Percentiles rank a stretch among this genome's conserved stretches.
Evolutionary conservation across 2,113 vertebrate species (phyloP).

Genomic region (Fulica atra): DNA sequence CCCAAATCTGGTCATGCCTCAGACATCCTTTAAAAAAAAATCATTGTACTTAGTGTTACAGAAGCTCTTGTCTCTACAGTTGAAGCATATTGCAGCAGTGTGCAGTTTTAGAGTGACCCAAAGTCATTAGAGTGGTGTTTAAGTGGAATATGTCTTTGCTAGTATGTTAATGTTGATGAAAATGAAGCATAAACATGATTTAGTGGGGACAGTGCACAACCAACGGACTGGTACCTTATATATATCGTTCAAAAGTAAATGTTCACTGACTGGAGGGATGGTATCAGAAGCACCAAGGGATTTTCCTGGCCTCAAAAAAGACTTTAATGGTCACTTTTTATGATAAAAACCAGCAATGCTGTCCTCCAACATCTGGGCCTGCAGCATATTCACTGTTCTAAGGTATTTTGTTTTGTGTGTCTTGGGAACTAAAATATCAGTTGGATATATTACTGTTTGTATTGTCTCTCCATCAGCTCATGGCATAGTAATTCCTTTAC

Average conservation of each 20-base stretch:
- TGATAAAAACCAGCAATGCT: not conserved
- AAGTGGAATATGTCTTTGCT: not conserved
- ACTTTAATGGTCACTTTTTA: not conserved
- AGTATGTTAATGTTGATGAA: not conserved
- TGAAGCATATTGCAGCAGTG: not conserved
- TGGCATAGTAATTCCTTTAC: not conserved
- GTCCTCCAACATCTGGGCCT: not conserved
- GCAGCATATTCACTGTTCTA: not conserved
- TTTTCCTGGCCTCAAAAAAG: not conserved
- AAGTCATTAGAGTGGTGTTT: not conserved
- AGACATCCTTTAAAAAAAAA: not conserved
- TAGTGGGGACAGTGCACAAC: not conserved
- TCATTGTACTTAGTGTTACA: not conserved
- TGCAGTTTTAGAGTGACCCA: not conserved
- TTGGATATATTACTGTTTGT: not conserved
- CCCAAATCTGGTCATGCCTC: not conserved
- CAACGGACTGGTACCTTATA: not conserved
- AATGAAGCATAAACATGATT: not conserved
- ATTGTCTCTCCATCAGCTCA: not conserved
- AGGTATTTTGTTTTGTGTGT: accelerated
- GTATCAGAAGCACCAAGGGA: too few relatives aligned
- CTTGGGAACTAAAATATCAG: not conserved
- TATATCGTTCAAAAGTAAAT: too few relatives aligned
- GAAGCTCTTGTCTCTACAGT: not conserved
- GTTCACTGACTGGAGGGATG: not conserved